phyloP scores from a whole-genome alignment of 2,888 invertebrate species.

The Acanthosepion lycidas region DNA sequence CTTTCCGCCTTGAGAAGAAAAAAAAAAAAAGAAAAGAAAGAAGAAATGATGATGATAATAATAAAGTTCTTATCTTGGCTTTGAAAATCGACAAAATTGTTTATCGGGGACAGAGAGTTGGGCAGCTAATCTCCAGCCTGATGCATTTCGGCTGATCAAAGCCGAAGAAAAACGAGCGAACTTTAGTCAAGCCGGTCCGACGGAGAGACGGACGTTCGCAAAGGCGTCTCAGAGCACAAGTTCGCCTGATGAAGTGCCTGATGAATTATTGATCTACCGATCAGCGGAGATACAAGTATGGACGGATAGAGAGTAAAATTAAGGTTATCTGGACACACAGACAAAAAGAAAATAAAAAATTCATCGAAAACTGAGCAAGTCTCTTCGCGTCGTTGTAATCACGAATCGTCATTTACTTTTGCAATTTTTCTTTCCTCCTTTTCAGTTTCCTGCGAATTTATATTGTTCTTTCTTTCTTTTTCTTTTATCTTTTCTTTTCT shows the following conservation, averaged over 20 bases:
- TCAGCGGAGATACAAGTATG: background rate
- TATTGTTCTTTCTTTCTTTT: background rate
- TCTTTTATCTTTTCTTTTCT: background rate
- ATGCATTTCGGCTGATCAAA: background rate
- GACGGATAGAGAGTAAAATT: background rate
- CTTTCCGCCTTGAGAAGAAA: background rate
- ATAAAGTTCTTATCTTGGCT: slow-evolving; percentile 33
- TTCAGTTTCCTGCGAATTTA: background rate
- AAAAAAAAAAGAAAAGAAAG: background rate
- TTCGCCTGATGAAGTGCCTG: background rate
- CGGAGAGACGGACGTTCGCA: background rate
- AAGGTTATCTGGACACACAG: slow-evolving; percentile 18
- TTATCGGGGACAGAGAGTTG: background rate
- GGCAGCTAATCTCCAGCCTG: background rate
- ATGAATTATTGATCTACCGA: background rate
- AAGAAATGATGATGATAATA: background rate
- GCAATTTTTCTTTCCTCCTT: background rate
- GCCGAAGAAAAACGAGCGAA: background rate
- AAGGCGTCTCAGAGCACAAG: slow-evolving; percentile 16
- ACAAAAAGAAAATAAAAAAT: background rate
- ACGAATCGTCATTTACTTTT: background rate
- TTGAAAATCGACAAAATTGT: background rate
- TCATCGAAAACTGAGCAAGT: background rate
- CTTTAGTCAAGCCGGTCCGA: background rate
- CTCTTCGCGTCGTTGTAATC: background rate